Base-by-base conservation (phyloP, 2,113 vertebrate species). In the Channa argus region DNA sequence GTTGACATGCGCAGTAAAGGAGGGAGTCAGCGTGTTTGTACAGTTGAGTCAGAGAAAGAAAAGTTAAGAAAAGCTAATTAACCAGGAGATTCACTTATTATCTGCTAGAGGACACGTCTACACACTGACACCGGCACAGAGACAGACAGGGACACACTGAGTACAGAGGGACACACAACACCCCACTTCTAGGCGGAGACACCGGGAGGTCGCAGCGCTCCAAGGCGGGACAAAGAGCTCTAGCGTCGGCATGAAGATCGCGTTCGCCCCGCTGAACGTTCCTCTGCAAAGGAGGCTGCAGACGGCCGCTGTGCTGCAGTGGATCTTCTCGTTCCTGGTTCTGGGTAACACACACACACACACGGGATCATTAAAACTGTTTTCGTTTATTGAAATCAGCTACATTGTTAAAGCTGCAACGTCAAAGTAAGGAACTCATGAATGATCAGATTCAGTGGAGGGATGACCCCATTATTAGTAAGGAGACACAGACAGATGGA, bases 291-390 rank as follows among this genome's bases (percentile, higher is more conserved):
- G 95, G 63, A 88, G 96, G 41, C 69, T 96, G 6, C 96, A 97
- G 91, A 97, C 96, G 0, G 78, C 92, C 0, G 90, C 92, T 0
- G 94, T 95, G 2, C 69, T 96, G 12, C 96, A 96, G 53, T 97
- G 96, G 95, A 10, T 96, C 55, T 94, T 96, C 92, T 94, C 92
- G 61, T 97, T 97, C 89, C 74, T 95, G 71, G 79, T 34, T 0
- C 34, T 24, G 24, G 24, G 24, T 24, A 24, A 24, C 24, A 24
- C 24, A 24, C 24, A 24, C 24, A 24, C 24, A 24, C 24, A 24
- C 24, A 24, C 24, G 24, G 24, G 24, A 24, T 24, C 24, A 24
- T 24, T 24, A 24, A 24, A 24, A 24, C 24, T 1, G 24, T 24
- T 24, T n/a, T n/a, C n/a, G n/a, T n/a, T n/a, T n/a, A n/a, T n/a